Base-by-base conservation (phyloP, 1,140 invertebrate genomes). In the Ceratina japonica region DNA sequence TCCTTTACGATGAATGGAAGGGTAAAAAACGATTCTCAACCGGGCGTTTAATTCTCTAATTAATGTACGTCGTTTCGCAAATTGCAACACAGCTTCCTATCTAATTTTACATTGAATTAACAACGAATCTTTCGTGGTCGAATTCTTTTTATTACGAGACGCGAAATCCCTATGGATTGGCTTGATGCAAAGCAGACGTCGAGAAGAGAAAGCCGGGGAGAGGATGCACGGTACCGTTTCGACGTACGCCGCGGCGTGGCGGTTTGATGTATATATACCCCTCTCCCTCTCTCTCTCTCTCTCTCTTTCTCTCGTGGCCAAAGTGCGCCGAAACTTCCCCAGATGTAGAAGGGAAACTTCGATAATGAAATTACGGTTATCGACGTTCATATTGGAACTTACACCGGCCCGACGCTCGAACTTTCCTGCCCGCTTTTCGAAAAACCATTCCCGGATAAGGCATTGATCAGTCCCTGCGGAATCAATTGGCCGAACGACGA, bases 301-400 rank as follows among this genome's bases (percentile, higher is more conserved):
- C 27, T 31, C 12, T 16, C 49, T 72, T 16, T 69, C 51, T 64
- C 12, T 44, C 61, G 5, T 8, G 59, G 49, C 7, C 31, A 37
- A 63, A 64, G 49, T 63, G 22, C 37, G 13, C 71, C 37, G 37
- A 12, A 66, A 84, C 66, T 83, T 84, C 18, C 20, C 15, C 58
- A 79, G 62, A 82, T 73, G 80, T 78, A 83, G 76, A 75, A 58
- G 76, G 62, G 79, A 79, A 80, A 83, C 71, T 83, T 84, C 58
- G 76, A 75, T 84, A 84, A 84, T 72, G 81, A 84, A 84, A 83
- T 84, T 84, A 84, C 71, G 65, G 71, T 83, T 83, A 84, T 83
- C 82, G 81, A 72, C 71, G 76, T 84, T 84, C 82, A 70, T 70
- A 72, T 83, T 58, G 71, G 62, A 75, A 54, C 61, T 54, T 37